phyloP scores from a whole-genome alignment of 2,113 vertebrate species.

The Poicephalus meyeri region DNA sequence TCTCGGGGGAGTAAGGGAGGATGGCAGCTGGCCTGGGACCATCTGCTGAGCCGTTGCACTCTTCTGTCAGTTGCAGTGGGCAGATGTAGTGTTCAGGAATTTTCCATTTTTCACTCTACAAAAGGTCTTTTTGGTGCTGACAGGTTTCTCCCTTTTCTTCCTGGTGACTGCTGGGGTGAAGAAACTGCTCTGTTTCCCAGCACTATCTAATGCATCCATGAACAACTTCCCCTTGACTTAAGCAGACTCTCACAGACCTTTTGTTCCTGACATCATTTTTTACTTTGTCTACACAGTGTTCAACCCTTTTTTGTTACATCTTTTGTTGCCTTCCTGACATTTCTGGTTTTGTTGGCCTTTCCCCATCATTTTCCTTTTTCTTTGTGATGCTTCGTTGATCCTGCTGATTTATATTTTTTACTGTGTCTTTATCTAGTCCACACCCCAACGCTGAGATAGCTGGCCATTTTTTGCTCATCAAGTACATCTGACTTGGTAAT shows the following conservation, averaged over 20 bases:
- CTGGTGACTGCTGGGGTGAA: neutral
- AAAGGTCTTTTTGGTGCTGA: neutral
- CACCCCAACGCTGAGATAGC: neutral
- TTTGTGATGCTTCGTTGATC: neutral
- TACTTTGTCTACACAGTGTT: neutral
- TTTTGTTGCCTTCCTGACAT: neutral
- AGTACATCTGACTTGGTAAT: neutral
- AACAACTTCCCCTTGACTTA: conserved; percentile 29
- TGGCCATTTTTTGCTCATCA: neutral
- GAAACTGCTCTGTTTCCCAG: conserved; percentile 7
- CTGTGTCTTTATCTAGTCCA: neutral
- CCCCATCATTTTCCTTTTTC: neutral
- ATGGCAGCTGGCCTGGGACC: neutral
- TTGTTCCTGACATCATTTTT: conserved; percentile 14
- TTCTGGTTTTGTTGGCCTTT: neutral
- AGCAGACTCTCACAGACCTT: conserved; percentile 26
- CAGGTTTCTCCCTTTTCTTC: neutral
- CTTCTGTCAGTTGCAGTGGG: neutral
- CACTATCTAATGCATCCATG: neutral
- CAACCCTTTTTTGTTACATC: neutral
- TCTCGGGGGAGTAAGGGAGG: neutral
- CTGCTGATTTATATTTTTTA: neutral
- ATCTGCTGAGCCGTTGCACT: neutral
- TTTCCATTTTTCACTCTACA: neutral
- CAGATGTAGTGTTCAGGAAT: neutral